phyloP scores from a whole-genome alignment of 2,113 vertebrate genomes.

The Lagopus leucura region DNA sequence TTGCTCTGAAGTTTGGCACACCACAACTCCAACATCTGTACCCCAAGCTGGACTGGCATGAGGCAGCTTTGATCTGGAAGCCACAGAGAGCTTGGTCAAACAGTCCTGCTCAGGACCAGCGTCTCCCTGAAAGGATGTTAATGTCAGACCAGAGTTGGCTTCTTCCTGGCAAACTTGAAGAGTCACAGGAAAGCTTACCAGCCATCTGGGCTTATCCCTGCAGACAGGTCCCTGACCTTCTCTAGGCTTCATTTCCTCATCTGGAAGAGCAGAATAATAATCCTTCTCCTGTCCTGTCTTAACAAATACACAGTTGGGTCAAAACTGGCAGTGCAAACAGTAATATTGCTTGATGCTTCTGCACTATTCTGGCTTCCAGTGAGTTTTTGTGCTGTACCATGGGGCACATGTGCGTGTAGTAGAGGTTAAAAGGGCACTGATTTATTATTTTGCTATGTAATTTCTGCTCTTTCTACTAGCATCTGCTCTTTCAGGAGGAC shows the following conservation, averaged over 20 bases:
- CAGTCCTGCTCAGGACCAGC: neutral
- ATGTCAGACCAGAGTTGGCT: constrained; percentile 17
- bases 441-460: neutral
- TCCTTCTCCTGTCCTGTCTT: neutral
- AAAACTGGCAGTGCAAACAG: neutral
- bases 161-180: neutral
- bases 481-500: constrained; percentile 40
- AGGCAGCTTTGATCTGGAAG: constrained; percentile 13
- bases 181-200: neutral
- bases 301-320: neutral
- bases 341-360: neutral
- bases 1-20: neutral
- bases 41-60: neutral
- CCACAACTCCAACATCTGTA: neutral
- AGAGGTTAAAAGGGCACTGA: constrained; percentile 12
- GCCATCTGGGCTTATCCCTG: constrained; percentile 24
- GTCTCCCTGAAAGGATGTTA: neutral
- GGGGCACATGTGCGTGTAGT: neutral
- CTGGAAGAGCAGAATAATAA: constrained; percentile 22
- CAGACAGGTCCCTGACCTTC: constrained; percentile 44
- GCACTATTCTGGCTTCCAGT: neutral
- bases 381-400: neutral
- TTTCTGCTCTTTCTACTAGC: constrained; percentile 46
- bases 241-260: neutral
- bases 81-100: neutral